A percentile compares a stretch with the other conserved stretches of the same genome.
Evolutionary conservation across 2,888 invertebrate genomes (phyloP).

Genomic region (Pedicia rivosa): DNA sequence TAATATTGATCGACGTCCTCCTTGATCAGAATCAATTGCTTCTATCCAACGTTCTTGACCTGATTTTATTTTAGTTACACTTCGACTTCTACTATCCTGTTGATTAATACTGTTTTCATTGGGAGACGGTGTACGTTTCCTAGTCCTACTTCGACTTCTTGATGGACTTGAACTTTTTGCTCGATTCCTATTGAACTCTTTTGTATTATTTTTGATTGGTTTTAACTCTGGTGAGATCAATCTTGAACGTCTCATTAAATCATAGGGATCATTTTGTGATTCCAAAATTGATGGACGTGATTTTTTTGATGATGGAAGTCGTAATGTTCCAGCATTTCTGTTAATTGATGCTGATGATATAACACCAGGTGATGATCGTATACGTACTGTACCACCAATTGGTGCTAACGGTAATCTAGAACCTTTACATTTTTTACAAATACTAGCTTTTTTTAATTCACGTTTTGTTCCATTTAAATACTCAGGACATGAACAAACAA

Average conservation of each 20-base stretch:
- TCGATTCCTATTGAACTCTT: slow-evolving; percentile 34
- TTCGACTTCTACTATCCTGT: slow-evolving; percentile 34
- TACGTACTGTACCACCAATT: slow-evolving; percentile 51
- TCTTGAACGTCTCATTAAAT: slow-evolving; percentile 64
- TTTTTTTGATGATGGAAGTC: slow-evolving; percentile 34
- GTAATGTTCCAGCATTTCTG: slow-evolving; percentile 43
- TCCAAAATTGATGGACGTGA: slow-evolving; percentile 49
- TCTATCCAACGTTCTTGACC: slow-evolving; percentile 13
- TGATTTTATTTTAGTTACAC: slow-evolving; percentile 24
- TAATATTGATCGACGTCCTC: slow-evolving; percentile 50
- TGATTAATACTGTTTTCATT: slow-evolving; percentile 21
- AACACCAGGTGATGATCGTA: slow-evolving; percentile 20
- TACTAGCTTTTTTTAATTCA: slow-evolving; percentile 54
- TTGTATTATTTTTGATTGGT: slow-evolving; percentile 32
- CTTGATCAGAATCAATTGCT: slow-evolving; percentile 14
- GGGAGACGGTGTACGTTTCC: slow-evolving; percentile 20
- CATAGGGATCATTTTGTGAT: slow-evolving; percentile 58
- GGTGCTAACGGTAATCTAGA: slow-evolving; percentile 55
- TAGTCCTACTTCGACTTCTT: slow-evolving; percentile 37
- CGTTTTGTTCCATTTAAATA: slow-evolving; percentile 62
- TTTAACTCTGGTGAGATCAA: slow-evolving; percentile 42
- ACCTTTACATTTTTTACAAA: slow-evolving; percentile 73
- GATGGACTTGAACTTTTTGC: slow-evolving; percentile 42
- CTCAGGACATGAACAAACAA: slow-evolving; percentile 68
- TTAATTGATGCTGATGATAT: slow-evolving; percentile 15